These are phyloP conservation scores for Pantherophis alleghaniensis DNA, from an alignment of 2,797 vertebrate species.

Conservation along the genomic window DNA sequence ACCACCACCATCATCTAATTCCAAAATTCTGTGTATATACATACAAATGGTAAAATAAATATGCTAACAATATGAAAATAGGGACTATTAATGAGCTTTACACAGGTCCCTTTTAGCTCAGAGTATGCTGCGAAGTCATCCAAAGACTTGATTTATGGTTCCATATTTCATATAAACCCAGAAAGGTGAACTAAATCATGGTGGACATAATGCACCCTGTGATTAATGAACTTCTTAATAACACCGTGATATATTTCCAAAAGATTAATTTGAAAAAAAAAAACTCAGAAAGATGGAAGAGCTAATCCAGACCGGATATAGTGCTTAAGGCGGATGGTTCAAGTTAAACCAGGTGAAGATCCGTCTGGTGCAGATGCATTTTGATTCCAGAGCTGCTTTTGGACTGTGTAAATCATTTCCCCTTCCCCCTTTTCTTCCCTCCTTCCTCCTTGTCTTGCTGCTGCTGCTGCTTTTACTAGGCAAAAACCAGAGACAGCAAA, in stretches of 20 bases:
- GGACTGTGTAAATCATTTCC: not conserved
- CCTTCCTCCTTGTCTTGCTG: not conserved
- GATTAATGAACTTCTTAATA: not conserved
- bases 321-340: not conserved
- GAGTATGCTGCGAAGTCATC: not conserved
- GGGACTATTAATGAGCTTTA: not conserved
- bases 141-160: not conserved
- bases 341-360: not conserved
- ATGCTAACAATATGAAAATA: not conserved
- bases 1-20: not conserved
- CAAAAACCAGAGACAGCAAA: not conserved
- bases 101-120: not conserved
- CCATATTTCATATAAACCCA: not conserved
- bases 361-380: not conserved
- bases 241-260: not conserved
- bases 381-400: not conserved
- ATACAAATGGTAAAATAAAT: not conserved
- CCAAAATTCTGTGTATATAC: not conserved
- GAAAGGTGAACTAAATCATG: not conserved
- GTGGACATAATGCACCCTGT: not conserved
- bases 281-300: not conserved
- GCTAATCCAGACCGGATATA: not conserved
- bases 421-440: not conserved
- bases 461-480: constrained; percentile 19
- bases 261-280: not conserved